Percentiles rank a stretch among this genome's conserved stretches.
These are phyloP conservation scores for Peucedramus taeniatus DNA, from an alignment of 2,113 vertebrate species.

Conservation along the genomic window DNA sequence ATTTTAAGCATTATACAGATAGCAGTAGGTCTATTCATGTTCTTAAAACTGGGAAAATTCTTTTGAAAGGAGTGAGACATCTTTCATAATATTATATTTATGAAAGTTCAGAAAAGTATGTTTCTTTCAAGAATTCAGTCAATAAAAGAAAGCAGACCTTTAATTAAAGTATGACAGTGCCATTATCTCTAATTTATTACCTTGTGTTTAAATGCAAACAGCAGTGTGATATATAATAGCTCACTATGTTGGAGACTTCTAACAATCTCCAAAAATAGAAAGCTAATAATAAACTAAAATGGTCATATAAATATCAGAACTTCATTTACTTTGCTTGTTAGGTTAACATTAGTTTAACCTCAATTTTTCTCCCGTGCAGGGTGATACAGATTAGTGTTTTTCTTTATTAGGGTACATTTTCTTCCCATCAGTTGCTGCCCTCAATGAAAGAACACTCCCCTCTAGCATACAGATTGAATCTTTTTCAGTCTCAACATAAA, in stretches of 20 bases:
- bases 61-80: neutral
- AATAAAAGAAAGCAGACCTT: neutral
- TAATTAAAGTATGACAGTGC: neutral
- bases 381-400: neutral
- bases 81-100: neutral
- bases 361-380: neutral
- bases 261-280: neutral
- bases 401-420: slow-evolving; percentile 12
- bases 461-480: slow-evolving; percentile 39
- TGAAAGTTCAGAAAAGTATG: neutral
- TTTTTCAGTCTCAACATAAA: slow-evolving; percentile 57
- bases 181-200: neutral
- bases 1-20: neutral
- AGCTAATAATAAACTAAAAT: neutral
- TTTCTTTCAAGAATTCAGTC: neutral
- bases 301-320: neutral
- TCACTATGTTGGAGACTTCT: neutral
- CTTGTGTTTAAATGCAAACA: neutral
- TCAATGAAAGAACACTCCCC: neutral
- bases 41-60: neutral
- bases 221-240: neutral
- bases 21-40: neutral
- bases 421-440: neutral
- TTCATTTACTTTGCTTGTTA: slow-evolving; percentile 18
- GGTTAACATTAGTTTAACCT: slow-evolving; percentile 34